phyloP scores from a whole-genome alignment of 2,888 invertebrate species.

The Oeneis ivallda region DNA sequence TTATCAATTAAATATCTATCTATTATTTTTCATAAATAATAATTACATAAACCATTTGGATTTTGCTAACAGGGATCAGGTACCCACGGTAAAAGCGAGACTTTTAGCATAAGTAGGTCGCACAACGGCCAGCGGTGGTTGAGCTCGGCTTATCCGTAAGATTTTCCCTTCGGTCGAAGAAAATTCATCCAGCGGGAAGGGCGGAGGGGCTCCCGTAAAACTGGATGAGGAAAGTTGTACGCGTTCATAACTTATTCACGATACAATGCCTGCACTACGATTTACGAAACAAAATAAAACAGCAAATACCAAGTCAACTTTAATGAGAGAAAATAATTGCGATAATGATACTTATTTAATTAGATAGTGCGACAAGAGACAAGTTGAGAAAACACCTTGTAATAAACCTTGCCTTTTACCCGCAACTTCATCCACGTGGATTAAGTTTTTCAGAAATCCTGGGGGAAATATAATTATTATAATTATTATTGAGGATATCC shows the following conservation, averaged over 20 bases:
- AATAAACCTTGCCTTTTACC: no score
- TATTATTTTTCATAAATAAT: constrained; percentile 36
- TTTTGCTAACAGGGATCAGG: constrained; percentile 65
- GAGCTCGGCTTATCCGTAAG: constrained; percentile 55
- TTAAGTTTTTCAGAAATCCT: no score
- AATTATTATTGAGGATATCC: no score
- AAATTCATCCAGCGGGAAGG: constrained; percentile 47
- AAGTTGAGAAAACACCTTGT: no score
- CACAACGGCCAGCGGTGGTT: constrained; percentile 50
- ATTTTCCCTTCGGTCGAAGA: constrained; percentile 47
- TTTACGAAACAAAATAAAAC: constrained; percentile 40
- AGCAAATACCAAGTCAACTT: constrained; percentile 22
- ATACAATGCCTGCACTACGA: constrained; percentile 61
- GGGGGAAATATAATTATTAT: no score
- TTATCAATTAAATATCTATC: not conserved
- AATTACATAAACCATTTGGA: constrained; percentile 57
- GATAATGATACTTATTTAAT: constrained; percentile 1
- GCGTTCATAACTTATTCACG: constrained; percentile 75
- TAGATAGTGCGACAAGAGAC: not conserved
- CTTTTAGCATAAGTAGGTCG: constrained; percentile 70
- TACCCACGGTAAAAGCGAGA: constrained; percentile 65
- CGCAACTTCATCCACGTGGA: no score
- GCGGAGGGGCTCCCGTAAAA: constrained; percentile 49
- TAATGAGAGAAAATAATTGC: constrained; percentile 19
- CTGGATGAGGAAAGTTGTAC: constrained; percentile 60